Evolutionary conservation across 2,797 vertebrate species (phyloP).

Genomic region (Loriculus beryllinus): DNA sequence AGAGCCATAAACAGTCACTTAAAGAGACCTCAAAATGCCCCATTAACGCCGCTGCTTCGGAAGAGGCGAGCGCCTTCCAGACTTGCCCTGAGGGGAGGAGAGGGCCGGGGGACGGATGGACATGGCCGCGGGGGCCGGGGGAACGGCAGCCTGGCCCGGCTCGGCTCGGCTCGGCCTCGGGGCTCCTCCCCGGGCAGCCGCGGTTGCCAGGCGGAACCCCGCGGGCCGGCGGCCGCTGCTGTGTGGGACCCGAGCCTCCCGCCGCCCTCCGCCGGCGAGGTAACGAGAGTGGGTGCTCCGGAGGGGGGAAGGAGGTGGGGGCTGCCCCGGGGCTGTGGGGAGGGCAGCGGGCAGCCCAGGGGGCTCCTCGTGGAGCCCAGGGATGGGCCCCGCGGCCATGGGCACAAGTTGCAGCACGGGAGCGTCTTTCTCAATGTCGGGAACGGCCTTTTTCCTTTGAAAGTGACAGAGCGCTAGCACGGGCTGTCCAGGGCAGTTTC

Average conservation of each 20-base stretch:
- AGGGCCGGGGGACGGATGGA: neutral
- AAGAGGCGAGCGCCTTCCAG: neutral
- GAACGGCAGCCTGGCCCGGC: neutral
- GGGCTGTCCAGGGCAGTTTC: neutral
- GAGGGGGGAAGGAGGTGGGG: no score
- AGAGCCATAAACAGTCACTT: neutral
- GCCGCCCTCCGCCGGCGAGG: neutral
- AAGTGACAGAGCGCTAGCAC: neutral
- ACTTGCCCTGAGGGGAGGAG: neutral
- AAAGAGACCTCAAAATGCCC: neutral
- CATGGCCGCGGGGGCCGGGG: neutral
- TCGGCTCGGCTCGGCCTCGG: neutral
- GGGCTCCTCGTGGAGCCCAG: neutral
- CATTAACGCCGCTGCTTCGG: neutral
- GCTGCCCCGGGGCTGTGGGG: neutral
- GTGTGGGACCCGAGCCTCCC: neutral
- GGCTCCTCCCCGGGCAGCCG: neutral
- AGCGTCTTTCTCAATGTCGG: neutral
- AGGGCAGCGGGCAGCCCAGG: neutral
- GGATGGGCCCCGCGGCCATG: rapidly evolving
- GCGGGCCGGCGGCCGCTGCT: neutral
- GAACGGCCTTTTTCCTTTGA: neutral
- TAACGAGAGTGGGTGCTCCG: no score
- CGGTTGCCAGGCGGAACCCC: neutral
- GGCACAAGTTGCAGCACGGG: neutral